phyloP scores from a whole-genome alignment of 2,888 invertebrate genomes.

The Calameuta filiformis region DNA sequence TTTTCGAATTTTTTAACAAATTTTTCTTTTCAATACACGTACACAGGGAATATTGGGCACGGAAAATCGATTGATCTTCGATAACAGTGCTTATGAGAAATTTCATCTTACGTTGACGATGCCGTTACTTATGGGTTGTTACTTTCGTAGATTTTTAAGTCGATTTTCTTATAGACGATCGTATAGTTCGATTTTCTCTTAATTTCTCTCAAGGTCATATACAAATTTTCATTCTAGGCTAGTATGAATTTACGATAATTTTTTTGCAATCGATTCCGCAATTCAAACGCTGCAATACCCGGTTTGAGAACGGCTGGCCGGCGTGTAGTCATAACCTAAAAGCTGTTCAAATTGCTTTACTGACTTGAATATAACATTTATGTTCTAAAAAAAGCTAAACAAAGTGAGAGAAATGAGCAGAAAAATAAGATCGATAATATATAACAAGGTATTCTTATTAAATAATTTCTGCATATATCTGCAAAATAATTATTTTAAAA shows the following conservation, averaged over 20 bases:
- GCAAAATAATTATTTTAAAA: not conserved
- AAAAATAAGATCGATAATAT: slow-evolving; percentile 28
- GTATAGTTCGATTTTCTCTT: not conserved
- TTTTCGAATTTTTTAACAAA: not conserved
- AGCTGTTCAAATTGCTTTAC: not conserved
- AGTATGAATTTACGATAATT: not conserved
- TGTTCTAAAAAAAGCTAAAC: not conserved
- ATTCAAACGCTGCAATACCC: not conserved
- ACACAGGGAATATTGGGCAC: not conserved
- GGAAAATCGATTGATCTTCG: not conserved
- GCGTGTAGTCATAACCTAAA: not conserved
- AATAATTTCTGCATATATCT: not conserved
- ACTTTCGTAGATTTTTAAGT: not conserved
- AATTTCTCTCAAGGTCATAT: not conserved
- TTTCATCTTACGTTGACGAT: not conserved
- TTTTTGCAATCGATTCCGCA: not conserved
- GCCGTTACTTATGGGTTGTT: not conserved
- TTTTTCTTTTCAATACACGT: not conserved
- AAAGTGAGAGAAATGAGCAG: slow-evolving; percentile 28
- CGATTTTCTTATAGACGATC: not conserved
- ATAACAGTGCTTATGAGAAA: not conserved
- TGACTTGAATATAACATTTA: not conserved
- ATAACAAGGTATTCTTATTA: slow-evolving; percentile 32
- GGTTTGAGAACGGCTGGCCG: not conserved
- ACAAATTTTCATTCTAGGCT: not conserved